Base-by-base conservation (phyloP, 2,113 vertebrate species). In the Tylochromis polylepis region DNA sequence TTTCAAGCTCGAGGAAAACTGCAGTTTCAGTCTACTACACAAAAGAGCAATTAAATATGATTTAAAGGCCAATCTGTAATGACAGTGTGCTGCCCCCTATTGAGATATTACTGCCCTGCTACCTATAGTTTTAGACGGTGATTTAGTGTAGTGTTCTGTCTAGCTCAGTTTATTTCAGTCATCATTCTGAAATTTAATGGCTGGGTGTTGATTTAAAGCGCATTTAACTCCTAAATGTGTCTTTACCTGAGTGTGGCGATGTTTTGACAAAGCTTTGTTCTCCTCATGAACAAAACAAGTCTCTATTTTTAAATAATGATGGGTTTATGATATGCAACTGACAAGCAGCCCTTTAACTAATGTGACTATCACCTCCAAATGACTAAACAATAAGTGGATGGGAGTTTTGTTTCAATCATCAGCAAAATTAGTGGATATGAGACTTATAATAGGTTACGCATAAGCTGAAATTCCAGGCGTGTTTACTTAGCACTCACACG, bases 21-120 rank as follows among this genome's bases (percentile, higher is more conserved):
- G 85, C 78, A 85, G 90, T 89, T 90, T 92, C 87, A 94, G 82
- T 87, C 83, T 90, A 81, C 89, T 81, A 91, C 89, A 94, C 92
- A 93, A 93, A 92, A 93, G 62, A 94, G 92, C 91, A 94, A 94
- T 95, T 93, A 94, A 93, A 94, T 89, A 92, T 92, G 92, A 94
- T 93, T 92, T 93, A 95, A 94, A 93, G 89, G 91, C 83, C 92
- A 90, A 90, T 88, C 85, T 88, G 81, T 89, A 90, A 93, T 91
- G 84, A 83, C 79, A 75, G 82, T 83, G 83, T 89, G 87, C 85
- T 91, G 91, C 87, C 92, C 91, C 90, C 93, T 88, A 58, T 91
- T 95, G 87, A 90, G 93, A 93, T 88, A 94, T 86, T 85, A 88
- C 72, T 88, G 89, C 85, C 65, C 89, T 24, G 70, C 87, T 91